phyloP scores from a whole-genome alignment of 2,797 vertebrate species.

The Poeciliopsis infans region DNA sequence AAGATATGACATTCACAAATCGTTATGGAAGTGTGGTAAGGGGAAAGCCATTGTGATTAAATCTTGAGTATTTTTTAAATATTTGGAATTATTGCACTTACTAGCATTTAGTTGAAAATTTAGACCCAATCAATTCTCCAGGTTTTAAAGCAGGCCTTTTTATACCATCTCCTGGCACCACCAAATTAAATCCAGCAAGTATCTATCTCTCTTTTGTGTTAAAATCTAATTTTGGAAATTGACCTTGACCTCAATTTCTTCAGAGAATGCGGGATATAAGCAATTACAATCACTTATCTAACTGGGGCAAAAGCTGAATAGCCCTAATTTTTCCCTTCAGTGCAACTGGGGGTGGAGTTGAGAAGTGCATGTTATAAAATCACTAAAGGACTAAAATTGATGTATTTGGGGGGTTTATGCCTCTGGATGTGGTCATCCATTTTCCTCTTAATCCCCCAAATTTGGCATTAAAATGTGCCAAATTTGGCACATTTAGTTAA shows the following conservation, averaged over 20 bases:
- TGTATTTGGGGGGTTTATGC: neutral
- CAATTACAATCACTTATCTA: conserved; percentile 32
- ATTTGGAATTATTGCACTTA: neutral
- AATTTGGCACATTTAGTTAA: neutral
- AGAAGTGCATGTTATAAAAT: conserved; percentile 18
- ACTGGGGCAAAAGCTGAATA: conserved; percentile 22
- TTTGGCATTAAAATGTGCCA: neutral
- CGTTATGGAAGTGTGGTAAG: neutral
- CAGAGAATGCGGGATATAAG: conserved; percentile 30
- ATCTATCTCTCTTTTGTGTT: conserved; percentile 25
- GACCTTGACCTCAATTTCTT: conserved; percentile 47
- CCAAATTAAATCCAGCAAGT: conserved; percentile 40
- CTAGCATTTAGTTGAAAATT: neutral
- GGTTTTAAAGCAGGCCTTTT: conserved; percentile 9
- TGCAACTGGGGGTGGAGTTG: neutral
- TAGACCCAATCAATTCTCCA: neutral
- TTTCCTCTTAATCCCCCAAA: neutral
- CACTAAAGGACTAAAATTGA: conserved; percentile 6
- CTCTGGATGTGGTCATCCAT: neutral
- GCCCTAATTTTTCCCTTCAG: conserved; percentile 8
- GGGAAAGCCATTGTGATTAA: neutral
- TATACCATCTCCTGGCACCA: conserved; percentile 7
- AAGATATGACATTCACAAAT: neutral
- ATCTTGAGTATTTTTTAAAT: neutral
- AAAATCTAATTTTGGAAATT: conserved; percentile 57